Base-by-base conservation (phyloP, 2,888 invertebrate species). In the Belgica antarctica region DNA sequence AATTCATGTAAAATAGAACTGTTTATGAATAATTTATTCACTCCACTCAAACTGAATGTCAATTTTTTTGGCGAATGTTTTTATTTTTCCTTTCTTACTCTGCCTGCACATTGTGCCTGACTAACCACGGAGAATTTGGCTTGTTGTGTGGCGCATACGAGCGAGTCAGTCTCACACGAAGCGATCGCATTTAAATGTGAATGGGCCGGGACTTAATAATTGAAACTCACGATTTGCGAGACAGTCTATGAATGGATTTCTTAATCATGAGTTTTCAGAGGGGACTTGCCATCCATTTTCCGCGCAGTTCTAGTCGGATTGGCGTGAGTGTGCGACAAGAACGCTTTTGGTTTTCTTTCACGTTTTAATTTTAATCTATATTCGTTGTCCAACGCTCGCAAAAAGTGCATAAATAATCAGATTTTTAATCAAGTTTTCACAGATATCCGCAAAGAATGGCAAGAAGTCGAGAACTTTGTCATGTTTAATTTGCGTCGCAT, bases 131-230 rank as follows among this genome's bases (percentile, higher is more conserved):
- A 15, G 41, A 41, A 2, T 7, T 15, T 52, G 12, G 41, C 12
- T 2, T 41, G 41, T 41, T 52, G 52, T 52, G 52, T 15, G 52
- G 52, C 52, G 52, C 52, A 52, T 52, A 22, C 10, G 12, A 7
- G 12, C 7, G 12, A 52, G 24, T 19, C 7, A 22, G 52, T 10
- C 7, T 10, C 17, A 52, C 19, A 52, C 52, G 52, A 52, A 22
- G 8, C 52, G 52, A 52, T 52, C 52, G 52, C 52, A 52, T 52
- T 52, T 52, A 52, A 52, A 52, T 52, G 17, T 52, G 52, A 52
- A 52, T 52, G 3, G 52, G 24, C 24, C 41, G 12, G 41, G 41
- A 41, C n/a, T 12, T 52, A 24, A 22, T 52, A 52, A 52, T 52
- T 52, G 52, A 52, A 41, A 41, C 41, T 41, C 41, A 41, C 41